Percentiles rank a stretch among this genome's conserved stretches.
phyloP scores from a whole-genome alignment of 2,797 vertebrate species.

The Cynopterus sphinx region DNA sequence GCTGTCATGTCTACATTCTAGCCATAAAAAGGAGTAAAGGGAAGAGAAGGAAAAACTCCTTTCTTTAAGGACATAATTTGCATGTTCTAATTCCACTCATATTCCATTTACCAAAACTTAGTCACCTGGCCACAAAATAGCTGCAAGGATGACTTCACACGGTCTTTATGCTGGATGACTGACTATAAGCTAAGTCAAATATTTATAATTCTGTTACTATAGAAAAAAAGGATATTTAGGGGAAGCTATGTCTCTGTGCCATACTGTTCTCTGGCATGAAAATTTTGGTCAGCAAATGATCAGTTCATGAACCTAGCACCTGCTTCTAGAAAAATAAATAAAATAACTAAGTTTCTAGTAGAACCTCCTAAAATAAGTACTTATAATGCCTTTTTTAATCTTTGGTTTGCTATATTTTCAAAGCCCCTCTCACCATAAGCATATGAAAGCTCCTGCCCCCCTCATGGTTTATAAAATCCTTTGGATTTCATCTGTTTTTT shows the following conservation, averaged over 20 bases:
- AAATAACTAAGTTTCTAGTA: background rate
- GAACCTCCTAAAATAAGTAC: background rate
- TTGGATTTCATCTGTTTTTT: slow-evolving; percentile 10
- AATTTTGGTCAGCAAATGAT: background rate
- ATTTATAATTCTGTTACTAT: background rate
- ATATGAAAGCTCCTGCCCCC: background rate
- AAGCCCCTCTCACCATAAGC: background rate
- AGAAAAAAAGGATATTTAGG: background rate
- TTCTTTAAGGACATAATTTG: background rate
- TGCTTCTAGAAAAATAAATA: background rate
- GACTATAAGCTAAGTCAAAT: background rate
- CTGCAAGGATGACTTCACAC: background rate
- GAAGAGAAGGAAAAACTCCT: background rate
- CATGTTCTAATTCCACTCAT: background rate
- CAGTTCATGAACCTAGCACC: background rate
- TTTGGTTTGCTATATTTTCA: background rate
- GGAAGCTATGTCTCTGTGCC: background rate
- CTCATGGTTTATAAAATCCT: background rate
- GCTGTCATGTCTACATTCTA: background rate
- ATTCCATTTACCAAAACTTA: background rate
- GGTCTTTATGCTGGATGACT: background rate
- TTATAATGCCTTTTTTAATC: background rate
- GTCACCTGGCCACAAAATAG: background rate
- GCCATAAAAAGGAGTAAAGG: background rate
- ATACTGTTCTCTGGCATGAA: background rate